Evolutionary conservation across 2,888 invertebrate species (phyloP).

Genomic region (Lasioglossum pauxillum): DNA sequence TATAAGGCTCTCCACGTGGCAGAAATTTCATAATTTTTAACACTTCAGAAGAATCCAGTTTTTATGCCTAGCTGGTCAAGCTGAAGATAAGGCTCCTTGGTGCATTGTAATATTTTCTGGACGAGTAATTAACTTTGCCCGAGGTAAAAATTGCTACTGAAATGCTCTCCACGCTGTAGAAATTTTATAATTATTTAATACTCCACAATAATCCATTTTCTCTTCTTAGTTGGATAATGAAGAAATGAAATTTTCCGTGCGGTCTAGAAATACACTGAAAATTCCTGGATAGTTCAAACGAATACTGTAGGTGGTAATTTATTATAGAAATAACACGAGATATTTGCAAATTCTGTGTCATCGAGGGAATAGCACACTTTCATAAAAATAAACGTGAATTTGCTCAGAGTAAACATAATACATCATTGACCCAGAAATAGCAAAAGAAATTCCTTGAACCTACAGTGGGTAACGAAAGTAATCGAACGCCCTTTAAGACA

Average conservation of each 20-base stretch:
- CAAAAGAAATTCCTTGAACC: not conserved
- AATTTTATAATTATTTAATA: not conserved
- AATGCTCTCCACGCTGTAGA: too few relatives aligned
- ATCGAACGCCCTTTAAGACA: too few relatives aligned
- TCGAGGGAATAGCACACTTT: too few relatives aligned
- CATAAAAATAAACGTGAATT: too few relatives aligned
- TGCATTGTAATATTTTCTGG: not conserved
- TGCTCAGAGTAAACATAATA: not conserved
- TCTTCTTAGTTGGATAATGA: not conserved
- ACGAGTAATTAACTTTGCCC: too few relatives aligned
- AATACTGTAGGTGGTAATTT: too few relatives aligned
- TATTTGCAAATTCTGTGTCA: too few relatives aligned
- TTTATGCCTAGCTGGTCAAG: not conserved
- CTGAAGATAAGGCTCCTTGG: not conserved
- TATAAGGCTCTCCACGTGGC: not conserved
- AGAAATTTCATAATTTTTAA: not conserved
- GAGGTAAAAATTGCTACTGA: too few relatives aligned
- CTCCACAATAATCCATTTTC: not conserved
- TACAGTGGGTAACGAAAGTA: too few relatives aligned
- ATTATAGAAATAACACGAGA: too few relatives aligned
- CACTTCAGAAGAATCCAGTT: not conserved
- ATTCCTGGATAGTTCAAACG: not conserved
- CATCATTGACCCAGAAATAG: not conserved
- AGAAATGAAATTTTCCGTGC: not conserved
- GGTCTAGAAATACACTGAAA: not conserved